Percentiles rank a stretch among this genome's conserved stretches.
phyloP scores from a whole-genome alignment of 2,113 vertebrate species.

The Pontoporia blainvillei region DNA sequence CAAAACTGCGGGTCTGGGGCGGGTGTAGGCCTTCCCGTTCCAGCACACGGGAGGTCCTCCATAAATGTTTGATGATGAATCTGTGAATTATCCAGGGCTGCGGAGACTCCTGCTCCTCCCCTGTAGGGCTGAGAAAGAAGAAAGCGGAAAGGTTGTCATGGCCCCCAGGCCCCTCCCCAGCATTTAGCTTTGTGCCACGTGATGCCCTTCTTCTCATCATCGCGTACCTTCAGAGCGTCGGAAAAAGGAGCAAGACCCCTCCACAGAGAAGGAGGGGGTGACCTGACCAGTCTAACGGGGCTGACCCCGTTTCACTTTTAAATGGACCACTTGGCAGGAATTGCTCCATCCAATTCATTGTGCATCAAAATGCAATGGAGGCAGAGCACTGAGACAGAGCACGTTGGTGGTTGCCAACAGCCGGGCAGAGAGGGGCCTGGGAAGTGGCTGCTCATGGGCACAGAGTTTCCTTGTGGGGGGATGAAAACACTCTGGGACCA shows the following conservation, averaged over 20 bases:
- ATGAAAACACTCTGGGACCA: too few species aligned
- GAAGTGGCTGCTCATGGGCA: rapidly evolving
- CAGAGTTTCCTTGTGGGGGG: rapidly evolving
- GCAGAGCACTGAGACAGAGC: neutral
- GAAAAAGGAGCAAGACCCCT: neutral
- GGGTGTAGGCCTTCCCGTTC: rapidly evolving
- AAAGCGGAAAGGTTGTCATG: rapidly evolving
- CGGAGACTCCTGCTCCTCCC: neutral
- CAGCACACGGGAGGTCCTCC: neutral
- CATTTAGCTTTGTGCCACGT: rapidly evolving
- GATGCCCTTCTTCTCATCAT: neutral
- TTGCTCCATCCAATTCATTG: neutral
- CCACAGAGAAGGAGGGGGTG: neutral
- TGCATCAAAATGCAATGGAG: neutral
- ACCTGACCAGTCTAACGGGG: neutral
- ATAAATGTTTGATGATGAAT: neutral
- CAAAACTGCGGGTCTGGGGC: rapidly evolving
- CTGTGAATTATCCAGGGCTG: neutral
- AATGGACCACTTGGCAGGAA: neutral
- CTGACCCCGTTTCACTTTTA: neutral
- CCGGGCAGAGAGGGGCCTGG: neutral
- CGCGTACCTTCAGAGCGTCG: rapidly evolving
- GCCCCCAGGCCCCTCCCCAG: too few species aligned
- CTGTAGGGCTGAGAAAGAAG: neutral
- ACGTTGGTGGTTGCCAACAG: rapidly evolving